Evolutionary conservation across 1,140 invertebrate species (phyloP).

Genomic region (Scaptodrosophila lebanonensis): DNA sequence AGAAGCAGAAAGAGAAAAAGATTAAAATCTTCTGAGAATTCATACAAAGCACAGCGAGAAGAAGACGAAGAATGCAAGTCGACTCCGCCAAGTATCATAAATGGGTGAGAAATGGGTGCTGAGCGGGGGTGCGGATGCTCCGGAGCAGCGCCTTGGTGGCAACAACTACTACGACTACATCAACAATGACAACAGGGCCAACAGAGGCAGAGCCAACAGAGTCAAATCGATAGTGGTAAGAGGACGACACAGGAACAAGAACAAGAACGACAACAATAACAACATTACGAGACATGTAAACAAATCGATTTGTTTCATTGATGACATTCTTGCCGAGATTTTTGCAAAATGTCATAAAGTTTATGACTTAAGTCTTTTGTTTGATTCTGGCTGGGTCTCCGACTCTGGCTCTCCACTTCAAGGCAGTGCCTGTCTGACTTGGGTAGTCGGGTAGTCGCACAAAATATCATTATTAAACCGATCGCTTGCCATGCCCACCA

Average conservation of each 20-base stretch:
- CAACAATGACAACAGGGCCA: constrained; percentile 36
- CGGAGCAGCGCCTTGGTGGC: constrained; percentile 19
- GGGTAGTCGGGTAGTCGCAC: constrained; percentile 22
- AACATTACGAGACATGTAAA: constrained; percentile 73
- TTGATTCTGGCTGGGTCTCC: constrained; percentile 33
- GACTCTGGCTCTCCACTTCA: constrained; percentile 3
- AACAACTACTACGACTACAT: constrained; percentile 47
- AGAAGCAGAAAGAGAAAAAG: constrained; percentile 41
- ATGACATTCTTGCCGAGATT: constrained; percentile 74
- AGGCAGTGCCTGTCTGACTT: constrained; percentile 2
- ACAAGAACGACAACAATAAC: constrained; percentile 25
- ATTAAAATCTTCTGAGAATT: constrained; percentile 76
- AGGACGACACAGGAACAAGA: background rate
- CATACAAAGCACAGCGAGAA: constrained; percentile 48
- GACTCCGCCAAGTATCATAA: constrained; percentile 67
- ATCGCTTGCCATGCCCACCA: constrained; percentile 40
- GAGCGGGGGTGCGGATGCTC: background rate
- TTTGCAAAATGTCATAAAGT: constrained; percentile 77
- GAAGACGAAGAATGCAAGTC: too few species aligned
- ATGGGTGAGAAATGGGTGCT: constrained; percentile 28
- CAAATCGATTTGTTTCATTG: constrained; percentile 77
- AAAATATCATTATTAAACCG: constrained; percentile 72
- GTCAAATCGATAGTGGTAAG: constrained; percentile 29
- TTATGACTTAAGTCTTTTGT: constrained; percentile 77
- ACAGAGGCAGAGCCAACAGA: constrained; percentile 7